phyloP scores from a whole-genome alignment of 1,140 invertebrate genomes.

The Leucophenga varia region DNA sequence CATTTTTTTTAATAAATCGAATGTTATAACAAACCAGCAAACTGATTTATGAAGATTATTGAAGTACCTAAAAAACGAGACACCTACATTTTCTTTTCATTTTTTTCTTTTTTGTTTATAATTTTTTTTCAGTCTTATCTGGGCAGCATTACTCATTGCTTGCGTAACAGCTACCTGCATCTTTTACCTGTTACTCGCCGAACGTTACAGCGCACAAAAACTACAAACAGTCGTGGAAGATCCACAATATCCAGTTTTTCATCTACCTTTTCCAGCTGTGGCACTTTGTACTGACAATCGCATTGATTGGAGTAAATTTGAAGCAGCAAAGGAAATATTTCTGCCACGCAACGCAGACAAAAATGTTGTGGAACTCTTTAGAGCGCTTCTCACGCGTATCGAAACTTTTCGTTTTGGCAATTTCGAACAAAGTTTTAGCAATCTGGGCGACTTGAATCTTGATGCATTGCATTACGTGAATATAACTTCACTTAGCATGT shows the following conservation, averaged over 20 bases:
- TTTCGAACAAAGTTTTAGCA: conserved; percentile 11
- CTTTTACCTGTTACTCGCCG: conserved; percentile 34
- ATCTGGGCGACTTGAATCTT: conserved; percentile 38
- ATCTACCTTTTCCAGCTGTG: conserved; percentile 68
- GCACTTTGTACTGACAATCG: conserved; percentile 67
- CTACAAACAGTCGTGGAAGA: conserved; percentile 63
- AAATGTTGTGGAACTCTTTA: conserved; percentile 22
- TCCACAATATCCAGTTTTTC: conserved; percentile 67
- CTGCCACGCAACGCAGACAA: conserved; percentile 29
- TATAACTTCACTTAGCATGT: conserved; percentile 17
- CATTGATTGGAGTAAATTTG: conserved; percentile 39
- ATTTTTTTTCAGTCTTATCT: conserved; percentile 28
- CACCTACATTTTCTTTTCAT: too few relatives aligned
- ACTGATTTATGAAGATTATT: too few relatives aligned
- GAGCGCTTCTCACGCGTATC: conserved; percentile 20
- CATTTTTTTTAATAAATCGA: too few relatives aligned
- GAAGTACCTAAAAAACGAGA: too few relatives aligned
- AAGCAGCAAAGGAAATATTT: conserved; percentile 34
- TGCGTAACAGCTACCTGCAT: conserved; percentile 28
- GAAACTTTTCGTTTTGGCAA: conserved; percentile 34
- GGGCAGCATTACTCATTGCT: conserved; percentile 27
- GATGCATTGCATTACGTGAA: conserved; percentile 32
- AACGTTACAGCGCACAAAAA: conserved; percentile 37
- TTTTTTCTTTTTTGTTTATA: background rate
- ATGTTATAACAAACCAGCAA: too few relatives aligned